Evolutionary conservation across 2,797 vertebrate genomes (phyloP), one percentile per base, ranked within the genome.

Genomic region (Numenius phaeopus): DNA sequence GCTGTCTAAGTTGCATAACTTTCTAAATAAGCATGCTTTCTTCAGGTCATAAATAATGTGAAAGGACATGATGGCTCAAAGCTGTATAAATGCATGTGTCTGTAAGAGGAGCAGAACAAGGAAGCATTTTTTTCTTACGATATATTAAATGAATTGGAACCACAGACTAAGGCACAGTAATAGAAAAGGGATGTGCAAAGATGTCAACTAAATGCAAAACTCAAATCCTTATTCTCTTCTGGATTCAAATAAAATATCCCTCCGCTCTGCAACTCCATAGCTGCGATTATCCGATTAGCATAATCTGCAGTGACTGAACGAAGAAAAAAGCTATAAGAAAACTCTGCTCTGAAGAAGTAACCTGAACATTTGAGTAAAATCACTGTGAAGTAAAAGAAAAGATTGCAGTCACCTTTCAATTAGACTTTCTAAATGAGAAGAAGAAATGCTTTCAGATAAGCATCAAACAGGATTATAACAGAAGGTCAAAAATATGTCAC

Each of bases 41-140:
- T 83, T 78, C 87, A 29, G 57, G 69, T 89, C 93, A 70, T 96
- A 97, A 97, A 97, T 89, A 90, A 95, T 14, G 26, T 80, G 83
- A 97, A 87, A 54, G 66, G 85, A 49, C 83, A 90, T 83, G 69
- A 94, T 70, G 57, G 46, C 75, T 97, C 82, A 95, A 83, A 93
- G 71, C 44, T 77, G 96, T 85, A 79, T 65, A 94, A 94, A 67
- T 66, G 62, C 47, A 62, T 92, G 46, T 61, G 76, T 50, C 58
- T 94, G 70, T 76, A 82, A 83, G n/a, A 94, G 21, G 7, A 85
- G 55, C 30, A 89, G 71, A 89, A 96, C 29, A 64, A 89, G 71
- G 52, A 67, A 88, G 42, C 14, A 4, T 14, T 50, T 75, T 69
- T 96, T 95, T 61, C 92, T 78, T 46, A 75, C 62, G 69, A 89